Evolutionary conservation across 2,797 vertebrate species (phyloP), one percentile per base, ranked within the genome.

Genomic region (Scolopax bukidnonensis): DNA sequence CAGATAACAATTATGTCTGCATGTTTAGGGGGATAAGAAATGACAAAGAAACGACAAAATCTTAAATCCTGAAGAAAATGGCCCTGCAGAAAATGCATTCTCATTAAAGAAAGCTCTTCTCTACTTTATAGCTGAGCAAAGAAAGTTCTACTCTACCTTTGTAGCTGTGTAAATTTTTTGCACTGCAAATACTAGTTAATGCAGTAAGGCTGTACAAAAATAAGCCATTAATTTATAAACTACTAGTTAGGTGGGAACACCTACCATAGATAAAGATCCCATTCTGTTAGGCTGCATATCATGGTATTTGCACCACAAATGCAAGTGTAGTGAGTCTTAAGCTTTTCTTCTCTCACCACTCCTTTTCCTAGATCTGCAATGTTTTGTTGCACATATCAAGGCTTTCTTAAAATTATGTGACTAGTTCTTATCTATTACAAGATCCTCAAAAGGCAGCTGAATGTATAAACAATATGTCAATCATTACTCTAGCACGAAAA

Each of bases 21-120:
- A 24, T 32, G 51, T 51, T 81, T 53, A 77, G n/a, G 85, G 20
- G 47, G 48, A 28, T 81, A 86, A 83, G 51, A 90, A 87, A 73
- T 20, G 4, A 65, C 30, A 84, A 83, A 77, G 54, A 87, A 87
- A 48, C 40, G 69, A 85, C 11, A n/a, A 80, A 61, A 78, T 41
- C 50, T 53, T 45, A 81, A 85, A 90, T 50, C 20, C 33, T 71
- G 10, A 60, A 74, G 48, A 90, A 90, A 85, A 82, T 1, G 4
- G 16, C n/a, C 60, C 64, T 68, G 25, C 30, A 76, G 32, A 84
- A 89, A 81, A 84, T 8, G 15, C 5, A 5, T 57, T 38, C 28
- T 59, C 24, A 63, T 3, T 78, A 40, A 70, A 47, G 17, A 54
- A 73, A 70, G 27, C 38, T 48, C 47, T 67, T 20, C 23, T 76